phyloP scores from a whole-genome alignment of 1,140 invertebrate genomes.

The Formica selysi region DNA sequence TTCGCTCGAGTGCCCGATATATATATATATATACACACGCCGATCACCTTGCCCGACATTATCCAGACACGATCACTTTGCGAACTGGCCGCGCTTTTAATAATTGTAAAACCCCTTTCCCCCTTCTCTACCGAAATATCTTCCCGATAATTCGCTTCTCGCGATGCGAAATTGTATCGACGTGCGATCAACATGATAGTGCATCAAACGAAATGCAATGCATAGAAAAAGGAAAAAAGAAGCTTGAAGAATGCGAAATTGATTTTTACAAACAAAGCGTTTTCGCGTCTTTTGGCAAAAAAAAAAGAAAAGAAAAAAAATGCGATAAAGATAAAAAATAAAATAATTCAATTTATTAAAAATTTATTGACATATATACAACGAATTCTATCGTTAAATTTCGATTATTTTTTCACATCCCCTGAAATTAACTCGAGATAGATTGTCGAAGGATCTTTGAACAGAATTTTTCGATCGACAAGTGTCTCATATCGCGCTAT shows the following conservation, averaged over 20 bases:
- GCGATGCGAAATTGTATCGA: not conserved
- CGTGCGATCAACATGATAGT: constrained; percentile 14
- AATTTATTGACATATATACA: no score
- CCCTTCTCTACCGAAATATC: constrained; percentile 6
- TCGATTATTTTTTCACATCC: not conserved
- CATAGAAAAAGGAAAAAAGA: not conserved
- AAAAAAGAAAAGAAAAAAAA: not conserved
- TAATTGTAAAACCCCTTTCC: constrained; percentile 20
- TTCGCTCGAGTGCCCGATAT: constrained; percentile 38
- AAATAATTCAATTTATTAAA: no score
- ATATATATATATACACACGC: not conserved
- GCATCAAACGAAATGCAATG: not conserved
- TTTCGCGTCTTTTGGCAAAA: not conserved
- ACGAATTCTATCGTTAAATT: no score
- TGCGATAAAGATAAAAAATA: no score
- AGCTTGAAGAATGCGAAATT: not conserved
- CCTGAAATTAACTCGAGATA: not conserved
- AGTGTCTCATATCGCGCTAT: not conserved
- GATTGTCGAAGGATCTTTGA: not conserved
- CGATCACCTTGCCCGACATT: constrained; percentile 43
- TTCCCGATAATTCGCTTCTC: not conserved
- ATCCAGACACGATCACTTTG: constrained; percentile 34
- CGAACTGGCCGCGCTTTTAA: not conserved
- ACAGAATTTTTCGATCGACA: constrained; percentile 4
- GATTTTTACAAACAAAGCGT: no score